A percentile compares a stretch with the other conserved stretches of the same genome.
Evolutionary conservation across 2,888 invertebrate genomes (phyloP).

Genomic region (Melolontha melolontha): DNA sequence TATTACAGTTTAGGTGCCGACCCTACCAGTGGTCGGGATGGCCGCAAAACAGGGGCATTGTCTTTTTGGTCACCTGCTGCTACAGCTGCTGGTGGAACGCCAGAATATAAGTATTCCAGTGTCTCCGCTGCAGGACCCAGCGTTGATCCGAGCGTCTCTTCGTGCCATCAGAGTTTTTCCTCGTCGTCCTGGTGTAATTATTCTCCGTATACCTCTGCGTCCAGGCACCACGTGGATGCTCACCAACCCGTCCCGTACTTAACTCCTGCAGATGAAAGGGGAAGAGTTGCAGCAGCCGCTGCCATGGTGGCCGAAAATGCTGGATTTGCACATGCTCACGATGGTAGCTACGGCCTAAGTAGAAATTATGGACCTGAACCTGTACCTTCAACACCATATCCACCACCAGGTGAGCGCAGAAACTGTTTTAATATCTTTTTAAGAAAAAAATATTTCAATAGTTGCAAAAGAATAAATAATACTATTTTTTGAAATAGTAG

Average conservation of each 20-base stretch:
- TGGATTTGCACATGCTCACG: slow-evolving; percentile 77
- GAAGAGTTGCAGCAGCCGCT: slow-evolving; percentile 71
- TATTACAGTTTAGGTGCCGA: slow-evolving; percentile 82
- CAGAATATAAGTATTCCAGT: slow-evolving; percentile 73
- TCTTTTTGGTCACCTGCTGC: slow-evolving; percentile 79
- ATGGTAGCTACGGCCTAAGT: slow-evolving; percentile 73
- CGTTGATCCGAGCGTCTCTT: slow-evolving; percentile 68
- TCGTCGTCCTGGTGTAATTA: slow-evolving; percentile 83
- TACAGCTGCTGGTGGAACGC: slow-evolving; percentile 69
- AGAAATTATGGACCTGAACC: slow-evolving; percentile 81
- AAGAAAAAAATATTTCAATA: neutral
- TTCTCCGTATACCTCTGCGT: slow-evolving; percentile 71
- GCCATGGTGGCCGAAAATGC: slow-evolving; percentile 71
- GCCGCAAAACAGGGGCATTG: slow-evolving; percentile 67
- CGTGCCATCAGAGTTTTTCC: slow-evolving; percentile 78
- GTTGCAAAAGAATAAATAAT: slow-evolving; percentile 3
- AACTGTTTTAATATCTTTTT: slow-evolving; percentile 3
- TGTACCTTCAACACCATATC: slow-evolving; percentile 81
- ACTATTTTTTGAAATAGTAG: neutral
- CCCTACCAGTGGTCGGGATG: slow-evolving; percentile 72
- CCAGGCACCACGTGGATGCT: slow-evolving; percentile 72
- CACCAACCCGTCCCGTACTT: slow-evolving; percentile 76
- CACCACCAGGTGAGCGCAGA: slow-evolving; percentile 76
- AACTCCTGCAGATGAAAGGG: slow-evolving; percentile 76
- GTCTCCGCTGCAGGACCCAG: slow-evolving; percentile 66